These are phyloP conservation scores for Diarsia rubi DNA, from an alignment of 2,888 invertebrate species.

Conservation along the genomic window DNA sequence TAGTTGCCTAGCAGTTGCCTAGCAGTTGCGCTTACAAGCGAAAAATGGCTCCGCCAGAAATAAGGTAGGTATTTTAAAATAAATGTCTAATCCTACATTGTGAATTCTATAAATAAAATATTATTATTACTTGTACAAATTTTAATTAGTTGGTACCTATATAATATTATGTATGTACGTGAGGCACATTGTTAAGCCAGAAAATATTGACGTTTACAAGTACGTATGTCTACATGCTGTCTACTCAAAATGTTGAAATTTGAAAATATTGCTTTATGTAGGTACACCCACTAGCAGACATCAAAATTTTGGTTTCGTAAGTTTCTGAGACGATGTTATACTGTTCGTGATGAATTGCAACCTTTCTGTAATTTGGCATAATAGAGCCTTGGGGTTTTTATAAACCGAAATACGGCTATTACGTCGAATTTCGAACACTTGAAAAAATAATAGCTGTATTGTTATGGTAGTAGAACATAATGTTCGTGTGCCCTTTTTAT, in stretches of 20 bases:
- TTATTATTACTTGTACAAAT: not conserved
- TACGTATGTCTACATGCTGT: constrained; percentile 1
- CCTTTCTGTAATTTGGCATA: constrained; percentile 60
- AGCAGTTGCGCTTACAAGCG: not conserved
- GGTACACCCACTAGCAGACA: constrained; percentile 9
- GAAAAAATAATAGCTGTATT: constrained; percentile 55
- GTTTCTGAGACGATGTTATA: constrained; percentile 42
- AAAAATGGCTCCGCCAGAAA: not conserved
- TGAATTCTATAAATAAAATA: not conserved
- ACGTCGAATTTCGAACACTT: constrained; percentile 54
- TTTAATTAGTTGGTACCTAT: not conserved
- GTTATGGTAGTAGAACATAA: constrained; percentile 38
- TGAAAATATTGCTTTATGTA: constrained; percentile 17
- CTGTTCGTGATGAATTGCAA: constrained; percentile 54
- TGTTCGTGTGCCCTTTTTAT: constrained; percentile 49
- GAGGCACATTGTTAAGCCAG: not conserved
- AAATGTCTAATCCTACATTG: not conserved
- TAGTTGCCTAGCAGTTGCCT: no score
- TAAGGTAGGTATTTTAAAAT: not conserved
- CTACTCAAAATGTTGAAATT: constrained; percentile 32
- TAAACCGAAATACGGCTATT: constrained; percentile 57
- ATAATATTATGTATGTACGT: not conserved
- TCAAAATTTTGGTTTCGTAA: constrained; percentile 51
- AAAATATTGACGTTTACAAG: constrained; percentile 21
- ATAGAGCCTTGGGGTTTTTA: constrained; percentile 64